Percentiles rank a stretch among this genome's conserved stretches.
Conservation (phyloP, 2,113 vertebrate species). For the Anser cygnoides region DNA sequence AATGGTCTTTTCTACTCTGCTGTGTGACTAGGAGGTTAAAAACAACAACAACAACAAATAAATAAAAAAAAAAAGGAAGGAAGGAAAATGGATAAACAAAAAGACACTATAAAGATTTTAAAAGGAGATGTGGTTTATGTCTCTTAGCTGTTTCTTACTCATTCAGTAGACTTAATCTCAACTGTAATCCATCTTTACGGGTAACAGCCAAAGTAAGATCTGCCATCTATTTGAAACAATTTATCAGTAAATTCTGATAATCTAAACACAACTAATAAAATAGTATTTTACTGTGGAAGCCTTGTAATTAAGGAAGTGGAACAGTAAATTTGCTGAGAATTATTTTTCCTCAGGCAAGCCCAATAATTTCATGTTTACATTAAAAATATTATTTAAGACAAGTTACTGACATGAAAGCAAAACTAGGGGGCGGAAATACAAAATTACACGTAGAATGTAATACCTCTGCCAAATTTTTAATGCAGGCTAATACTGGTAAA, state of each 20-base stretch:
- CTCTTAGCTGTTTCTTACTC: background rate
- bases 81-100: background rate
- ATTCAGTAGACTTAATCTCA: background rate
- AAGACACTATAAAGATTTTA: background rate
- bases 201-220: background rate
- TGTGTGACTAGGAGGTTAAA: background rate
- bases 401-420: background rate
- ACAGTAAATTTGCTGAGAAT: background rate
- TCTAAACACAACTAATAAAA: background rate
- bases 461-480: background rate
- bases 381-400: background rate
- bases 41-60: no score
- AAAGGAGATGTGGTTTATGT: background rate
- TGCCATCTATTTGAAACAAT: background rate
- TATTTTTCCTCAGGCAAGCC: background rate
- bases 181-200: background rate
- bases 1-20: background rate
- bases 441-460: background rate
- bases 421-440: background rate
- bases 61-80: background rate
- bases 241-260: background rate
- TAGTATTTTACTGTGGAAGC: background rate
- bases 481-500: background rate
- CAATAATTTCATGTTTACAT: background rate
- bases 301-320: background rate